Conservation (phyloP, 2,113 vertebrate genomes). For the Cranoglanis bouderius region DNA sequence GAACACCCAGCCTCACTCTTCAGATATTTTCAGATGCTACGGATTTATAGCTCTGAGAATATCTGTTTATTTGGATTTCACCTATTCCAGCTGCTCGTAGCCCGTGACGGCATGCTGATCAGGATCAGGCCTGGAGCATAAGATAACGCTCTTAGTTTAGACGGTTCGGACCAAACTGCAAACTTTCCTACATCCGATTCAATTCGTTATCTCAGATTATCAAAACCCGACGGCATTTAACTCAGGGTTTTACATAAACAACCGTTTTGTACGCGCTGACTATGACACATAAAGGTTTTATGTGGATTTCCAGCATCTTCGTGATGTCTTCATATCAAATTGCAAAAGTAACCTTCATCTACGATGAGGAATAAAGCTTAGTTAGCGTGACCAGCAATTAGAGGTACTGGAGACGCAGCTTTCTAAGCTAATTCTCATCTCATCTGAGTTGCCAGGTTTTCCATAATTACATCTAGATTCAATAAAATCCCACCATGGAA, state of each 20-base stretch:
- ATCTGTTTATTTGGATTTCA: constrained; percentile 32
- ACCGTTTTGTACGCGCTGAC: not conserved
- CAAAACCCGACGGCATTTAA: constrained; percentile 1
- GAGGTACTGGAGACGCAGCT: constrained; percentile 17
- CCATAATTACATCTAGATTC: not conserved
- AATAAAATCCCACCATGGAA: constrained; percentile 6
- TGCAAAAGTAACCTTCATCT: not conserved
- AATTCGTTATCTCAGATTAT: not conserved
- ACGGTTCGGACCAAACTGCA: constrained; percentile 11
- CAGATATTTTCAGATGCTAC: constrained; percentile 26
- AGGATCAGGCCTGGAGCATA: constrained; percentile 3
- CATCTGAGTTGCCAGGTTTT: constrained; percentile 9
- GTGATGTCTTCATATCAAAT: not conserved
- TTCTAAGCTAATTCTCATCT: constrained; percentile 20
- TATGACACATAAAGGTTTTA: not conserved
- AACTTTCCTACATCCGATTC: constrained; percentile 22
- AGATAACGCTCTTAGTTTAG: constrained; percentile 32
- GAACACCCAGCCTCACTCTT: constrained; percentile 15
- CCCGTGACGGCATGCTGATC: not conserved
- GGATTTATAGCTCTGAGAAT: constrained; percentile 27
- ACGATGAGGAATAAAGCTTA: not conserved
- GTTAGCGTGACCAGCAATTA: constrained; percentile 31
- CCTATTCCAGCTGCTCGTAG: constrained; percentile 35
- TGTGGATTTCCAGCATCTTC: not conserved
- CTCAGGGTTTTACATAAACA: not conserved